Conservation (phyloP, 2,113 vertebrate genomes). For the Gavialis gangeticus region DNA sequence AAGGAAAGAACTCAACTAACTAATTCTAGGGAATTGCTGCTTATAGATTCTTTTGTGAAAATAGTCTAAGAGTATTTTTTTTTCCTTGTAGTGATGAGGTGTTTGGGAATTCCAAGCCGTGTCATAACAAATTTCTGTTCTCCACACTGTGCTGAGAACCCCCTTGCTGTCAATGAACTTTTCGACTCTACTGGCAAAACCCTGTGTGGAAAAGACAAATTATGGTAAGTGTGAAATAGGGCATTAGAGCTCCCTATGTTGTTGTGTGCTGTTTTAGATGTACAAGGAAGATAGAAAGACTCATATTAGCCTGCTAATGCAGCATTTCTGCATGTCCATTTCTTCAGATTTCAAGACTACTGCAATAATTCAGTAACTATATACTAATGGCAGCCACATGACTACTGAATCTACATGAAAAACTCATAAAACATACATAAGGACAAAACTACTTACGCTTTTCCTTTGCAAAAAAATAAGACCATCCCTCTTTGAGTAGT, state of each 20-base stretch:
- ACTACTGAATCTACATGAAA: not conserved
- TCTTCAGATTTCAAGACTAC: not conserved
- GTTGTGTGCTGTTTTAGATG: not conserved
- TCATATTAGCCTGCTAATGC: not conserved
- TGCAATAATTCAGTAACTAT: not conserved
- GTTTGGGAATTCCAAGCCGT: constrained; percentile 67
- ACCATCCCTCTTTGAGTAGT: not conserved
- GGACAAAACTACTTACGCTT: not conserved
- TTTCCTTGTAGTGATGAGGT: constrained; percentile 48
- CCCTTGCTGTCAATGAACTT: constrained; percentile 51
- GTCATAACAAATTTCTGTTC: constrained; percentile 66
- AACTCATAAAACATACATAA: not conserved
- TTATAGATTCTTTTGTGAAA: not conserved
- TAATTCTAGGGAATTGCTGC: not conserved
- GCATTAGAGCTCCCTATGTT: not conserved
- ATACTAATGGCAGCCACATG: not conserved
- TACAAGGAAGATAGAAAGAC: not conserved
- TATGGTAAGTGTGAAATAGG: constrained; percentile 40
- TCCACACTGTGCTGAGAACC: constrained; percentile 44
- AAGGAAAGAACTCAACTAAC: not conserved
- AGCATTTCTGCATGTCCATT: not conserved
- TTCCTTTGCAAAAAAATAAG: not conserved
- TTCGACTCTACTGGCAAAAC: constrained; percentile 62
- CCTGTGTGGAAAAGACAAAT: constrained; percentile 64
- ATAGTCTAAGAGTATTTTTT: not conserved